Evolutionary conservation across 2,797 vertebrate species (phyloP), one percentile per base, ranked within the genome.

Genomic region (Lacerta viridis): DNA sequence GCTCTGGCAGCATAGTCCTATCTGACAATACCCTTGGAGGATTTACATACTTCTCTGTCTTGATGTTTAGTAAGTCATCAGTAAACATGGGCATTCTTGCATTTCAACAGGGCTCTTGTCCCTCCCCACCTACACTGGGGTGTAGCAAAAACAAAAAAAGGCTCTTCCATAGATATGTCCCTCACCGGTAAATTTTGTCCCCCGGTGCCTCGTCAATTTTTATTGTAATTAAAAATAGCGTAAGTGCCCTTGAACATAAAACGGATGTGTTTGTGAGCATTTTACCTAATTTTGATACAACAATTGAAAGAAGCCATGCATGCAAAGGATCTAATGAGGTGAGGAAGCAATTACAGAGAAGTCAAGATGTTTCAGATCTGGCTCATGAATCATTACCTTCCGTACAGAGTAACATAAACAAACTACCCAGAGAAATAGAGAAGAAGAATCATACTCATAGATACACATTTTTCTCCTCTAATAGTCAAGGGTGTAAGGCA

Each of bases 281-380:
- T 91, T 87, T 74, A 91, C 68, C 86, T 85, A 90, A 92, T 92
- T 93, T 88, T 93, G 76, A 89, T 84, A 72, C 20, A 92, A 82
- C 64, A 88, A 33, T n/a, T 88, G n/a, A 88, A 94, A 85, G 86
- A 93, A 71, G 7, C 33, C 72, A 86, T 84, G 80, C 81, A 91
- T 77, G 23, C 11, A 87, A 89, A 92, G 43, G 5, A 93, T 83
- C 80, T 94, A 93, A 86, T 88, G 92, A 95, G 79, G 50, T 64
- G 83, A 94, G 91, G 69, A 90, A 90, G 59, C 78, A 93, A 94
- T 91, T 91, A 71, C 61, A 10, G 8, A 91, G 84, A 86, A 90
- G 43, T 59, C 78, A 93, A 39, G 59, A 83, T 86, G 85, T 91
- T 93, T 4, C 86, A 92, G 83, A 93, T 91, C 80, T 85, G 79